phyloP scores from a whole-genome alignment of 2,797 vertebrate genomes.

The Poeciliopsis presidionis region DNA sequence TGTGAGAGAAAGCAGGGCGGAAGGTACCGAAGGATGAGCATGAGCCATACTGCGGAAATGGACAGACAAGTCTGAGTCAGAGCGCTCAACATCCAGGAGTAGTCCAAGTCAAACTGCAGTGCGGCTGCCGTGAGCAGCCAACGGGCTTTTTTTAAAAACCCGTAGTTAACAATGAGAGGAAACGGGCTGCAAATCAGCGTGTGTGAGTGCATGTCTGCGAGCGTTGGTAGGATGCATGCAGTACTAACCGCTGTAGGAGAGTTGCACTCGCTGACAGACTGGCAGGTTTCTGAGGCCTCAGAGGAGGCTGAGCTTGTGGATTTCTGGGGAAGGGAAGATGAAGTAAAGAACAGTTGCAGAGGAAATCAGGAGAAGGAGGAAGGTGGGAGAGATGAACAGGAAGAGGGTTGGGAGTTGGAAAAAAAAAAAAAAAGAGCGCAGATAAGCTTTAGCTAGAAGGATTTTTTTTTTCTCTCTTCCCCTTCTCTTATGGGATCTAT shows the following conservation, averaged over 20 bases:
- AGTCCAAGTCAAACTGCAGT: slow-evolving; percentile 36
- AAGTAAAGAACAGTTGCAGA: slow-evolving; percentile 41
- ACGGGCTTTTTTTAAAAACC: background rate
- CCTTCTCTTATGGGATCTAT: slow-evolving; percentile 42
- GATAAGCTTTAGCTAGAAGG: slow-evolving; percentile 52
- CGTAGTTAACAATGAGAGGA: slow-evolving; percentile 39
- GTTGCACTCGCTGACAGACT: slow-evolving; percentile 97
- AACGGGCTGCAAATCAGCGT: slow-evolving; percentile 21
- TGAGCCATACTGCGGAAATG: slow-evolving; percentile 90
- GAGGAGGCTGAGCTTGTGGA: slow-evolving; percentile 98
- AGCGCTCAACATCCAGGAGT: slow-evolving; percentile 50
- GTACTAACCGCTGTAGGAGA: slow-evolving; percentile 96
- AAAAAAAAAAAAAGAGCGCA: slow-evolving; percentile 37
- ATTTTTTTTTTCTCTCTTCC: slow-evolving; percentile 18
- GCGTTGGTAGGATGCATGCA: slow-evolving; percentile 47
- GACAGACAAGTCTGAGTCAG: slow-evolving; percentile 81
- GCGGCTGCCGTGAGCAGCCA: slow-evolving; percentile 38
- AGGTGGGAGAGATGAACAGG: slow-evolving; percentile 36
- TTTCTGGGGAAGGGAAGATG: slow-evolving; percentile 84
- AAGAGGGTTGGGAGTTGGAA: slow-evolving; percentile 21
- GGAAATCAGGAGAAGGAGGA: slow-evolving; percentile 46
- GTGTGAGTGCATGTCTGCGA: slow-evolving; percentile 17
- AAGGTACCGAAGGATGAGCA: slow-evolving; percentile 97
- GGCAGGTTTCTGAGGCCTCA: slow-evolving; percentile 96
- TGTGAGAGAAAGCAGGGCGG: slow-evolving; percentile 94